phyloP scores from a whole-genome alignment of 2,113 vertebrate genomes.

The Marmota flaviventris region DNA sequence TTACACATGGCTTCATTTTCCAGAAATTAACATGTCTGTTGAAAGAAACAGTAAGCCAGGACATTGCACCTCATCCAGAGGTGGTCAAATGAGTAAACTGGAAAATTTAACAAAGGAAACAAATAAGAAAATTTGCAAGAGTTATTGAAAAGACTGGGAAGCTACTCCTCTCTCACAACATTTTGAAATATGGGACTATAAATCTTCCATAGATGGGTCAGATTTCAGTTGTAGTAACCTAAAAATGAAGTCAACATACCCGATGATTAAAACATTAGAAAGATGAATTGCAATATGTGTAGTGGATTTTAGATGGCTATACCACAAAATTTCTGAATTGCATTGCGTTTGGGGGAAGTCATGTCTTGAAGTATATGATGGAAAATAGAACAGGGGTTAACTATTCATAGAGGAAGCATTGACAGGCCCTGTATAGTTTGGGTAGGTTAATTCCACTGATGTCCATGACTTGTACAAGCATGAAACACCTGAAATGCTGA shows the following conservation, averaged over 20 bases:
- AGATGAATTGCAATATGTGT: rapidly evolving
- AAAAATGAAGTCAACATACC: not conserved
- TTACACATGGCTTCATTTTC: not conserved
- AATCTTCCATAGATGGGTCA: not conserved
- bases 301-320: not conserved
- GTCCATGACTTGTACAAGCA: not conserved
- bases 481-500: no score
- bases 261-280: not conserved
- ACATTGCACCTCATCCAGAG: not conserved
- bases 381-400: not conserved
- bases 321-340: not conserved
- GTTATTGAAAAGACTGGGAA: not conserved
- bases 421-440: not conserved
- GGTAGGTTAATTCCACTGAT: not conserved
- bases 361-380: not conserved
- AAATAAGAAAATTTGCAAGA: not conserved
- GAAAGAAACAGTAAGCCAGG: not conserved
- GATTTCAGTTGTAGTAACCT: not conserved
- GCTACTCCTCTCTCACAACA: not conserved
- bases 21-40: not conserved
- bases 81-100: rapidly evolving
- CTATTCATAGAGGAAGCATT: not conserved
- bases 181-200: not conserved
- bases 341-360: not conserved
- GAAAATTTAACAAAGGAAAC: not conserved